Percentiles rank a stretch among this genome's conserved stretches.
Evolutionary conservation across 2,888 invertebrate genomes (phyloP).

Genomic region (Cryptus armator): DNA sequence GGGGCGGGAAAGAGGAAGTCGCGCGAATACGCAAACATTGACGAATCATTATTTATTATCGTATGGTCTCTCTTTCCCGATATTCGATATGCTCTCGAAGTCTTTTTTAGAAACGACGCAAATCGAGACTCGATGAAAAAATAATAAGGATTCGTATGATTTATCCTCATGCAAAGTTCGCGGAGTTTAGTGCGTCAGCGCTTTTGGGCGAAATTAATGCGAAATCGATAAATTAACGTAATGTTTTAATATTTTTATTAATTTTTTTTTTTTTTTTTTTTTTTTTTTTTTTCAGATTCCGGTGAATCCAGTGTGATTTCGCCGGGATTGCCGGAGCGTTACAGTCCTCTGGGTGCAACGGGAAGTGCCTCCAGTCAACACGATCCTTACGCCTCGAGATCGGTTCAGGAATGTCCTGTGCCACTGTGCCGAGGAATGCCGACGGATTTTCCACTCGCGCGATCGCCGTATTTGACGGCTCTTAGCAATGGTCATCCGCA

Average conservation of each 20-base stretch:
- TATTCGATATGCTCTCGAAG: slow-evolving; percentile 37
- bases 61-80: slow-evolving; percentile 40
- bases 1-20: neutral
- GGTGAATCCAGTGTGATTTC: slow-evolving; percentile 84
- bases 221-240: slow-evolving; percentile 8
- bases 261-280: slow-evolving; percentile 46
- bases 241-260: neutral
- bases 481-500: slow-evolving; percentile 83
- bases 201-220: neutral
- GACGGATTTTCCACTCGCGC: slow-evolving; percentile 80
- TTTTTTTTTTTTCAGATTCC: slow-evolving; percentile 77
- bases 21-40: slow-evolving; percentile 53
- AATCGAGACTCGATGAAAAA: slow-evolving; percentile 20
- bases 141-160: slow-evolving; percentile 43
- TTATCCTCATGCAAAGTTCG: slow-evolving; percentile 40
- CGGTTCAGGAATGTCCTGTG: slow-evolving; percentile 83
- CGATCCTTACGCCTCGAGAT: slow-evolving; percentile 82
- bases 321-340: slow-evolving; percentile 83
- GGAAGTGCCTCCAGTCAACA: slow-evolving; percentile 81
- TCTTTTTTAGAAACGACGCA: slow-evolving; percentile 41
- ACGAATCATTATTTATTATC: slow-evolving; percentile 65
- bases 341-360: slow-evolving; percentile 82
- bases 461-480: slow-evolving; percentile 83
- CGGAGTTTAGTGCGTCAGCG: slow-evolving; percentile 26
- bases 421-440: slow-evolving; percentile 83